Evolutionary conservation across 2,888 invertebrate genomes (phyloP).

Genomic region (Nipponacmea schrenckii): DNA sequence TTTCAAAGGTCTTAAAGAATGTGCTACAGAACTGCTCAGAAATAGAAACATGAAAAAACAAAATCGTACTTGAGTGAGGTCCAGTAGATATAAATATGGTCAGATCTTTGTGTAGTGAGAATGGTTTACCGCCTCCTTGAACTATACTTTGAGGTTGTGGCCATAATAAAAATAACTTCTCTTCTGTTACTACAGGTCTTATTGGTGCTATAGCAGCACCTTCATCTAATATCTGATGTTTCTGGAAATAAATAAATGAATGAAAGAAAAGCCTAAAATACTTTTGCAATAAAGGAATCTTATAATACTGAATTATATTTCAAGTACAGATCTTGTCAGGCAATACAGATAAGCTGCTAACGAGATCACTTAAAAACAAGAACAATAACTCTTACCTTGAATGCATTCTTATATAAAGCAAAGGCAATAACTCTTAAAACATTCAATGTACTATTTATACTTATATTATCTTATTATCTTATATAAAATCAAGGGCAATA

Average conservation of each 20-base stretch:
- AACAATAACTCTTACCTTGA: too few relatives aligned
- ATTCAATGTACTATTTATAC: too few relatives aligned
- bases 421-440: too few relatives aligned
- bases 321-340: too few relatives aligned
- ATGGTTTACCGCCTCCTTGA: constrained; percentile 70
- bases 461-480: too few relatives aligned
- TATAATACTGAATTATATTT: neutral
- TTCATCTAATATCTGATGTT: constrained; percentile 31
- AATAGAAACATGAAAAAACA: neutral
- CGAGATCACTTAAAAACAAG: too few relatives aligned
- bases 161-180: constrained; percentile 72
- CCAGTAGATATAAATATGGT: constrained; percentile 51
- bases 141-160: constrained; percentile 74
- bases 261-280: too few relatives aligned
- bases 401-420: too few relatives aligned
- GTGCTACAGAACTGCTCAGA: neutral
- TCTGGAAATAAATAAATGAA: constrained; percentile 32
- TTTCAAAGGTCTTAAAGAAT: neutral
- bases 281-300: too few relatives aligned
- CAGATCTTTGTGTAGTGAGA: constrained; percentile 38
- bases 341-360: too few relatives aligned
- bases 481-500: too few relatives aligned
- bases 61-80: constrained; percentile 40
- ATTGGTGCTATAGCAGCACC: constrained; percentile 12
- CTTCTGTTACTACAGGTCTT: constrained; percentile 60